A percentile compares a stretch with the other conserved stretches of the same genome.
These are phyloP conservation scores for Nycticebus coucang DNA, from an alignment of 2,113 vertebrate genomes.

Conservation along the genomic window DNA sequence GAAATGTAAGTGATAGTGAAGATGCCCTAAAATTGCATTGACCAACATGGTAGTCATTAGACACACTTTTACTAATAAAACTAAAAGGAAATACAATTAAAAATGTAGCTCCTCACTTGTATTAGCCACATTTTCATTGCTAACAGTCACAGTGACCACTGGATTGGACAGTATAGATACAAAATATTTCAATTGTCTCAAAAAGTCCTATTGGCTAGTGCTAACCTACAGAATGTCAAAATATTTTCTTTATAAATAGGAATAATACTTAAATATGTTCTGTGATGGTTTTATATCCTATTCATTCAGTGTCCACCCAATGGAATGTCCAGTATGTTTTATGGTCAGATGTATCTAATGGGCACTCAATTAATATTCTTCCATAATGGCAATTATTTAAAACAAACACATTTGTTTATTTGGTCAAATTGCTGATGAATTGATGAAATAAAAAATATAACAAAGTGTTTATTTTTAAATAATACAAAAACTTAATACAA, in stretches of 20 bases:
- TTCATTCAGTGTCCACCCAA: not conserved
- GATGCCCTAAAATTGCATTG: not conserved
- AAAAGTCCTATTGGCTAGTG: not conserved
- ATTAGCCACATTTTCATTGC: not conserved
- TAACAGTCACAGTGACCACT: not conserved
- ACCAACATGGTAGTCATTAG: not conserved
- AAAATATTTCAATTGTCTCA: not conserved
- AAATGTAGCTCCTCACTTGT: not conserved
- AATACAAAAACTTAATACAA: not conserved
- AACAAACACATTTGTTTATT: not conserved
- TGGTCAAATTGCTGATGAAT: not conserved
- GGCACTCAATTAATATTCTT: not conserved
- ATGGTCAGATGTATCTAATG: not conserved
- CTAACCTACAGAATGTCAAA: not conserved
- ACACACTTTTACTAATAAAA: not conserved
- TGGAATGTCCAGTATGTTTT: not conserved
- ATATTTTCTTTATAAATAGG: not conserved
- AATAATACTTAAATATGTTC: not conserved
- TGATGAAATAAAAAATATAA: not conserved
- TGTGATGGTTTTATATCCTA: not conserved
- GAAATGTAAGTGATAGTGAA: not conserved
- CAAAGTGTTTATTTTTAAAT: not conserved
- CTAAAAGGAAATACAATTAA: slow-evolving; percentile 17
- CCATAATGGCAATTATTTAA: not conserved
- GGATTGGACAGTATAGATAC: too few species aligned